Evolutionary conservation across 2,888 invertebrate genomes (phyloP), one percentile per base, ranked within the genome.

Genomic region (Caenorhabditis sp.): DNA sequence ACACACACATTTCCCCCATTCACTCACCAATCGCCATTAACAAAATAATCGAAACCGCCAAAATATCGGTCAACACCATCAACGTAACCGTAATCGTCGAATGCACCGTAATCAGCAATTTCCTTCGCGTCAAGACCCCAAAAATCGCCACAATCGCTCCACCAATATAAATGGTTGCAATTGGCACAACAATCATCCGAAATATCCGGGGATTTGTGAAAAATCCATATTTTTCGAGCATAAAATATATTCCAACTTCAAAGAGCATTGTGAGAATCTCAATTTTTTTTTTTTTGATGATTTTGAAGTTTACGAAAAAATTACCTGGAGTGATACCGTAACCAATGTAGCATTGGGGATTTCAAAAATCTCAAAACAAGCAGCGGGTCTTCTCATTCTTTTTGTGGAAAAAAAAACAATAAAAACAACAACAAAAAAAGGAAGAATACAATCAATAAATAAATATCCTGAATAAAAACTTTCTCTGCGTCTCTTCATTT

Each of bases 41-140:
- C n/a, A 82, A 53, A 57, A 85, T 81, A 26, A 86, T 77, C 1
- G 78, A 59, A 31, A 85, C 67, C 1, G 86, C 85, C 4, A 86
- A 63, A 31, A 84, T 53, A 62, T 86, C 86, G n/a, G 84, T 81
- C 17, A 86, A 50, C 26, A 85, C 67, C 70, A 86, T 85, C 27
- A 86, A 58, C 1, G 79, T 78, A 27, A 76, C 76, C 21, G 85
- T 77, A 12, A 84, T 69, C 58, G 76, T 76, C 12, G 79, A 81
- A 60, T 85, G 84, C 23, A 80, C 69, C 43, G 77, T 74, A 25
- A 85, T 76, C 27, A 83, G 63, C 17, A 75, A 49, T 21, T 70
- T 67, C 38, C 67, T 65, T 53, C 78, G 54, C n/a, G 63, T 65
- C 43, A 73, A 56, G 38, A 73, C 49, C 12, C 73, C 73, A 27